Evolutionary conservation across 2,888 invertebrate species (phyloP), one percentile per base, ranked within the genome.

Genomic region (Epirrita christyi): DNA sequence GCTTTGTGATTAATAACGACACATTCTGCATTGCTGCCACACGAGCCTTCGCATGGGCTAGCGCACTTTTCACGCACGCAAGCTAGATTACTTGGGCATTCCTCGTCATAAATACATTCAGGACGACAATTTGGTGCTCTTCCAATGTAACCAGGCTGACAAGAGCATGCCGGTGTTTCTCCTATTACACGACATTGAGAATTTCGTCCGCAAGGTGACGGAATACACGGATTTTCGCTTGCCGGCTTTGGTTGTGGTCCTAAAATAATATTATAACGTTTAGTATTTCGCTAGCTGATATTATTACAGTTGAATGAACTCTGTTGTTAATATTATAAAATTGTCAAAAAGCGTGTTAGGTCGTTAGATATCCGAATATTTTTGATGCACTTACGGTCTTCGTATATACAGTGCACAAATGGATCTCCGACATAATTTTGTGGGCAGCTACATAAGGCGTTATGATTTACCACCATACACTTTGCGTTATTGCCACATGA

Each of bases 71-170:
- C 96, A 71, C 96, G 95, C 65, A 96, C 94, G 81, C 97, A 98
- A 51, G 97, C 97, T 69, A 96, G 88, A 81, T 97, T 96, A 74
- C 96, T 95, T 10, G 96, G 93, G 80, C 98, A 98, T 88, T 97
- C 97, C 68, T 95, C 95, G 72, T 96, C 96, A 70, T 96, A 95
- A 41, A 95, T 94, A 86, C 97, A 97, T 92, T 97, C 96, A 21
- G 97, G 97, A 44, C 97, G 94, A 78, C 97, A 97, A 81, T 96
- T 96, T 37, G 97, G 97, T 41, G 97, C 94, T 73, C 96, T 93
- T 46, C 98, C 97, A 56, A 96, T 93, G 80, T 96, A 97, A 76
- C 95, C 95, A 45, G 94, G 93, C 71, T 95, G 87, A 81, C 97
- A 97, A 59, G 96, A 96, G 80, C 97, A 97, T 41, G 96, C 96